Evolutionary conservation across 1,140 invertebrate species (phyloP), one percentile per base, ranked within the genome.

Genomic region (Brachionus plicatilis): DNA sequence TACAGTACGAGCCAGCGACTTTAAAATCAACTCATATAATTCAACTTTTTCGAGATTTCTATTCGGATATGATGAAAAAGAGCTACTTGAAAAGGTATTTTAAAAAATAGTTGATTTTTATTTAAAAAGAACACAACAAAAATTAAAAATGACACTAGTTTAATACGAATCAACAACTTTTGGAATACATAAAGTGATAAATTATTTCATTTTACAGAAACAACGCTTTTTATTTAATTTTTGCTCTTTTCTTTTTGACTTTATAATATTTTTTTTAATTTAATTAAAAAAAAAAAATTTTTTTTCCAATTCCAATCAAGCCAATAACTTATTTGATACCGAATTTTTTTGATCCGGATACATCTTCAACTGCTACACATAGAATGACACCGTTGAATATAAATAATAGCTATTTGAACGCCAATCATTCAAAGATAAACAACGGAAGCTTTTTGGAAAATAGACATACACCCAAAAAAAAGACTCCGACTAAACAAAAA

Each of bases 1-100:
- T 20, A 92, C 93, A 11, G 90, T 93, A 1, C 90, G 92, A 82
- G 91, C 92, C 9, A 88, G 90, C 84, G 92, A 92, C 6, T 60
- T 87, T 12, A 89, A 90, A n/a, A 92, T 93, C 76, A 91, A 92
- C 14, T 92, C 91, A 12, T 92, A 92, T 85, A 93, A 93, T 87
- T 91, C 92, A 85, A 92, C 92, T 86, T 93, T 93, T 86, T 91
- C 92, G 0, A 91, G 91, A 86, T 87, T 93, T 37, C 91, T 93
- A 14, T 93, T 93, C 87, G 92, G 93, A 8, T 93, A 93, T 87
- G 87, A 90, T 0, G 90, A 92, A 85, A 88, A 89, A 0, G 91
- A 93, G 85, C 90, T 93, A 0, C 88, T 92, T 24, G 92, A 91
- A 20, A 91, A 92, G 87, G 92, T 91, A 87, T 85, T 60, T 83